Conservation (phyloP, 2,113 vertebrate species). For the Callithrix jacchus region DNA sequence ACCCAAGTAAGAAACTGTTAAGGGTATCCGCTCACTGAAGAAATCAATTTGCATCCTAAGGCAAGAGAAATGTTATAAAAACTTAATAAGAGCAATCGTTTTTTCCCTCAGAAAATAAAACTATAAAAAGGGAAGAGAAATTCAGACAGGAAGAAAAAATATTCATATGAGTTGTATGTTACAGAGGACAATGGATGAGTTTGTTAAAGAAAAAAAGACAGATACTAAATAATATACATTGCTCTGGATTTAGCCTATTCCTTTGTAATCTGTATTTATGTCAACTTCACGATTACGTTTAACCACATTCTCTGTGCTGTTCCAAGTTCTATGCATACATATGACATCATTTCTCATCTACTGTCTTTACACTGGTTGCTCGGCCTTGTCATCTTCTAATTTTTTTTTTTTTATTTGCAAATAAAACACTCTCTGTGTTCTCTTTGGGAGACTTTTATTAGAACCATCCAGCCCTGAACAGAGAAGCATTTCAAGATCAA, state of each 20-base stretch:
- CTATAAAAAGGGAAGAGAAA: constrained; percentile 29
- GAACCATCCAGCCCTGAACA: constrained; percentile 48
- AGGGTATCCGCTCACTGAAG: background rate
- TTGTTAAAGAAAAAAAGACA: background rate
- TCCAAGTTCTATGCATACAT: background rate
- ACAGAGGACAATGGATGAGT: background rate
- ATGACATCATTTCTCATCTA: constrained; percentile 9
- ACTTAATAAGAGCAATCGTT: background rate
- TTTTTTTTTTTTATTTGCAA: constrained; percentile 56
- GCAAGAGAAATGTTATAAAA: constrained; percentile 43
- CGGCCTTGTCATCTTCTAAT: background rate
- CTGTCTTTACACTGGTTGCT: constrained; percentile 18
- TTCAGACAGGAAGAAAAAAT: background rate
- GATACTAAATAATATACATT: constrained; percentile 15
- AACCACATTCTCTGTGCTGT: background rate
- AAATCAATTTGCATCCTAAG: constrained; percentile 30
- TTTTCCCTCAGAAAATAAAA: constrained; percentile 46
- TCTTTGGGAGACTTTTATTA: constrained; percentile 60
- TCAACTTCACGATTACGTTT: background rate
- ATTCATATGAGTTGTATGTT: background rate
- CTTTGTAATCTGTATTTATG: constrained; percentile 21
- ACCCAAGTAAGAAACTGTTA: background rate
- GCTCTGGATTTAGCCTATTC: background rate
- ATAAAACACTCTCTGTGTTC: constrained; percentile 45
- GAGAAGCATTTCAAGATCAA: constrained; percentile 66